Conservation (phyloP, 2,113 vertebrate species). For the Tachysurus fulvidraco region DNA sequence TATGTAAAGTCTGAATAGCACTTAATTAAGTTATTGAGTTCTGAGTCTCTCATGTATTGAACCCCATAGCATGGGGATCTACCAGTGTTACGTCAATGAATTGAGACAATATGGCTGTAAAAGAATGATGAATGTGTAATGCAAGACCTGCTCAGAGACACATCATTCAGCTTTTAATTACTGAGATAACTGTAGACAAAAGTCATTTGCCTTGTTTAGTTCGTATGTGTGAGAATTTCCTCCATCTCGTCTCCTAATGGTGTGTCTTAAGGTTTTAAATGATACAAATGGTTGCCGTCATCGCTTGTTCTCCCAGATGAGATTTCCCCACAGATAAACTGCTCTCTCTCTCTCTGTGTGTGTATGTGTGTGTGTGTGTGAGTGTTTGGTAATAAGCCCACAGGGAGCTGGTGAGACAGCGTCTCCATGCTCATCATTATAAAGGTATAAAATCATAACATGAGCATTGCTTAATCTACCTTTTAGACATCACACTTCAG, state of each 20-base stretch:
- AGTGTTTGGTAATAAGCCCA: conserved; percentile 8
- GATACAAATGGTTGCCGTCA: conserved; percentile 15
- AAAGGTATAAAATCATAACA: not conserved
- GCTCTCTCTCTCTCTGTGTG: not conserved
- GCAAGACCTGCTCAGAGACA: not conserved
- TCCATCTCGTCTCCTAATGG: conserved; percentile 6
- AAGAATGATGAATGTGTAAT: not conserved
- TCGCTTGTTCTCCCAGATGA: conserved; percentile 7
- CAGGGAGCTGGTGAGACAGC: not conserved
- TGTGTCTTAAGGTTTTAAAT: conserved; percentile 20
- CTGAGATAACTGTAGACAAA: conserved; percentile 5
- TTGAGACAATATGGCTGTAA: not conserved
- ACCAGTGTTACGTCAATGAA: not conserved
- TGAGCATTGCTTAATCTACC: not conserved
- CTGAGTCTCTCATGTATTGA: not conserved
- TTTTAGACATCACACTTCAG: not conserved
- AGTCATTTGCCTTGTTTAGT: not conserved
- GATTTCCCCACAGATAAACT: conserved; percentile 9
- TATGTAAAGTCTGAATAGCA: not conserved
- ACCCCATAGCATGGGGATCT: not conserved
- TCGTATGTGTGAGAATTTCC: not conserved
- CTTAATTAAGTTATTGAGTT: not conserved
- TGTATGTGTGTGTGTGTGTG: not conserved
- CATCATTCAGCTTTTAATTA: not conserved
- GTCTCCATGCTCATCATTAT: not conserved